Evolutionary conservation across 2,113 vertebrate species (phyloP), one percentile per base, ranked within the genome.

Genomic region (Verasper variegatus): DNA sequence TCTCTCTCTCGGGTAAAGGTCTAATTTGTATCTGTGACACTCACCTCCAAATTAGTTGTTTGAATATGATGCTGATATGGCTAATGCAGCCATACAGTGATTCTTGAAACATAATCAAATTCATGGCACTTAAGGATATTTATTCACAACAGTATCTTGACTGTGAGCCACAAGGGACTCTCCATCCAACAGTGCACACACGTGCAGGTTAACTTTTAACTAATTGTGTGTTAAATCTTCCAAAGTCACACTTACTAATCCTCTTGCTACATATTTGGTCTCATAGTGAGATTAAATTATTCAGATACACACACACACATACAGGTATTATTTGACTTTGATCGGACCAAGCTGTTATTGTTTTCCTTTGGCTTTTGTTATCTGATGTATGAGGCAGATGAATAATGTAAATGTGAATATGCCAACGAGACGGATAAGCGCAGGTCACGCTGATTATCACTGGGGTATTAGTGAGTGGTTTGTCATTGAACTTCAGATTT

Each of bases 211-310:
- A 17, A 49, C 47, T 49, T 49, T 49, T 20, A 80, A 42, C 40
- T 42, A 13, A 42, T 42, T 42, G 40, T 42, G 40, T 42, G 40
- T 42, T 42, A 42, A 49, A 81, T 63, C 35, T 27, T 27, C 78
- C 76, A 76, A 47, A 69, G 56, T 42, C 59, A 35, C 3, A 20
- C 18, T 56, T 42, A 35, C 10, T 68, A 69, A 60, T 69, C 24
- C 54, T 49, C 26, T 1, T 18, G 15, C 21, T n/a, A 42, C 26
- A 61, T 3, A n/a, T 18, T 45, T 47, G 7, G 37, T 24, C 40
- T 45, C 61, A 42, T 42, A 3, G 21, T 51, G 20, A 70, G 73
- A 66, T 59, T 49, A 54, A 68, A 68, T 42, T 13, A 24, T 7
- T 1, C 14, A 31, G 2, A 24, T 14, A 58, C 54, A 49, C 7